Evolutionary conservation across 2,797 vertebrate species (phyloP).

Genomic region (Danio kyathit): DNA sequence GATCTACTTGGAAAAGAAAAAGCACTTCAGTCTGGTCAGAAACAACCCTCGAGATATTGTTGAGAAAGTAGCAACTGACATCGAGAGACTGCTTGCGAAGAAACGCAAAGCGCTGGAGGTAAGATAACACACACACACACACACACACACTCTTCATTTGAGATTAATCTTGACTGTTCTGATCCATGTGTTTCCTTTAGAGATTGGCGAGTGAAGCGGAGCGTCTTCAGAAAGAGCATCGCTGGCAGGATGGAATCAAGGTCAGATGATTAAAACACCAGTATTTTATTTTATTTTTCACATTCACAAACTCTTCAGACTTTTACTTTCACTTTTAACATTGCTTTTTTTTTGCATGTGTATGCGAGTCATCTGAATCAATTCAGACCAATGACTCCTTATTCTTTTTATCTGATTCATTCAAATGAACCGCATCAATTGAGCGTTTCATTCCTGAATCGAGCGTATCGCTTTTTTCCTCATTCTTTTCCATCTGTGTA

Average conservation of each 20-base stretch:
- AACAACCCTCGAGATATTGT: constrained; percentile 92
- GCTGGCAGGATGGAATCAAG: constrained; percentile 96
- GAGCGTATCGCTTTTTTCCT: neutral
- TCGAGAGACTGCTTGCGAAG: constrained; percentile 94
- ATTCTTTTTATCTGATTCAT: constrained; percentile 3
- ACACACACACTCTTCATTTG: neutral
- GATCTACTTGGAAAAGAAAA: constrained; percentile 95
- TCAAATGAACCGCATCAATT: neutral
- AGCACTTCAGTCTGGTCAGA: constrained; percentile 90
- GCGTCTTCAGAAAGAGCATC: constrained; percentile 92
- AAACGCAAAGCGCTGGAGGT: constrained; percentile 97
- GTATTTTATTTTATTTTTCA: neutral
- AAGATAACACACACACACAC: constrained; percentile 65
- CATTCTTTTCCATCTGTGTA: neutral
- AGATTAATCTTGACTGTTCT: neutral
- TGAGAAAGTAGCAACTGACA: constrained; percentile 94
- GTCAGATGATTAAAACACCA: constrained; percentile 73
- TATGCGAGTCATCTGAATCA: neutral
- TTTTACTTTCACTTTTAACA: neutral
- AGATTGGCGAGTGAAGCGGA: constrained; percentile 92
- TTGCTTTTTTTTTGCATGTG: constrained; percentile 12
- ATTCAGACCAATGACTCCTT: neutral
- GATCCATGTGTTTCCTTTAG: constrained; percentile 69
- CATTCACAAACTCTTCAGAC: neutral
- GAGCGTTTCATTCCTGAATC: constrained; percentile 13